Conservation (phyloP, 2,888 invertebrate genomes). For the Chrysina gloriosa region DNA sequence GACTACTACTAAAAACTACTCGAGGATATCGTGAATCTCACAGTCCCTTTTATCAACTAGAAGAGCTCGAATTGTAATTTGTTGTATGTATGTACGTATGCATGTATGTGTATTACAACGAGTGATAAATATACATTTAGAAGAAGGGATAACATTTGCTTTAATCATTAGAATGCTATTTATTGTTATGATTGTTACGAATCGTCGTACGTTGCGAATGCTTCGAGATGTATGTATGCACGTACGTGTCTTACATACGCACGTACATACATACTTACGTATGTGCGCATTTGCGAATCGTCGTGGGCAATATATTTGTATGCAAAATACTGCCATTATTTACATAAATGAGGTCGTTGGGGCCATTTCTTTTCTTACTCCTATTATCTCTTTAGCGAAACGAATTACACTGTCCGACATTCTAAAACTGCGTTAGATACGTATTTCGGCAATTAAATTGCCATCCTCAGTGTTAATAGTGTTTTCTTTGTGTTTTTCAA, state of each 20-base stretch:
- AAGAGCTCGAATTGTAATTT: not conserved
- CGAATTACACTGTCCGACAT: too few relatives aligned
- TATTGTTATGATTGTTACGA: not conserved
- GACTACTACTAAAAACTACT: too few relatives aligned
- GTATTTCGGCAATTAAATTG: too few relatives aligned
- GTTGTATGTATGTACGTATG: not conserved
- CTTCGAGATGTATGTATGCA: not conserved
- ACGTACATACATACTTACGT: not conserved
- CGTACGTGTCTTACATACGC: not conserved
- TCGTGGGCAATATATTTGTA: not conserved
- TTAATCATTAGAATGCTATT: slow-evolving; percentile 14
- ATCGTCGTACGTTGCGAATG: too few relatives aligned
- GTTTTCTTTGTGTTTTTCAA: too few relatives aligned
- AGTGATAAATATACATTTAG: slow-evolving; percentile 2
- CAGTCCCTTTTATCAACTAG: not conserved
- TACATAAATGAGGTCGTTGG: not conserved
- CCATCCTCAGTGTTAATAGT: too few relatives aligned
- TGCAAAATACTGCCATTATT: not conserved
- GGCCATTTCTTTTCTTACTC: too few relatives aligned
- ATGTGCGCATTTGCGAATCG: not conserved
- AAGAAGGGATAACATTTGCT: slow-evolving; percentile 20
- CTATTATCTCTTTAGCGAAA: too few relatives aligned
- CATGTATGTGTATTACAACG: too few relatives aligned
- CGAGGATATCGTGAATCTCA: too few relatives aligned
- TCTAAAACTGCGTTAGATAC: too few relatives aligned